Conservation (phyloP, 2,888 invertebrate genomes). For the Andrena praecox region DNA sequence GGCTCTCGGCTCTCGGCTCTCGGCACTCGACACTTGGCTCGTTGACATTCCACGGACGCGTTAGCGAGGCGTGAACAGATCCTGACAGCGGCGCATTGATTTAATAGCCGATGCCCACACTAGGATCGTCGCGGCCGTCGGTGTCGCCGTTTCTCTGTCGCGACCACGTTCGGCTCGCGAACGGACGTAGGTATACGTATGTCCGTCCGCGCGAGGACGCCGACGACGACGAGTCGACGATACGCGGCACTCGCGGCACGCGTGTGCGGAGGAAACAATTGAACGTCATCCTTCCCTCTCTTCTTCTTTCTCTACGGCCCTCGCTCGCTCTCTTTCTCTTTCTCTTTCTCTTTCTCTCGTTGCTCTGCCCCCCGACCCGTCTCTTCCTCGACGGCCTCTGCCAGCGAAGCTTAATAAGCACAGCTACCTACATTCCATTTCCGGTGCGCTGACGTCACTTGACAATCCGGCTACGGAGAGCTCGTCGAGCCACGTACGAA, state of each 20-base stretch:
- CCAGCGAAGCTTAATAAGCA: slow-evolving; percentile 82
- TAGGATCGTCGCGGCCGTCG: slow-evolving; percentile 55
- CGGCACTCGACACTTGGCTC: slow-evolving; percentile 48
- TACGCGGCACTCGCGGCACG: slow-evolving; percentile 79
- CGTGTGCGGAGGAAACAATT: slow-evolving; percentile 85
- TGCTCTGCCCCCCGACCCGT: slow-evolving; percentile 8
- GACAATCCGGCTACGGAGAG: slow-evolving; percentile 79
- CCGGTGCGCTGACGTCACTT: slow-evolving; percentile 84
- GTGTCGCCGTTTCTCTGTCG: slow-evolving; percentile 40
- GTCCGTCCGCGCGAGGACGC: slow-evolving; percentile 47
- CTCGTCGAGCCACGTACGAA: slow-evolving; percentile 71
- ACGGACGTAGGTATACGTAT: slow-evolving; percentile 75
- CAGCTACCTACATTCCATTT: slow-evolving; percentile 85
- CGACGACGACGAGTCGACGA: slow-evolving; percentile 41
- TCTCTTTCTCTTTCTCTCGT: slow-evolving; percentile 55
- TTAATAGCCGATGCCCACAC: slow-evolving; percentile 83
- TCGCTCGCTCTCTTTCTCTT: slow-evolving; percentile 45
- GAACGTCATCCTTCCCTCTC: slow-evolving; percentile 77
- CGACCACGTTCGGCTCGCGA: slow-evolving; percentile 40
- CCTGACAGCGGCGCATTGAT: slow-evolving; percentile 83
- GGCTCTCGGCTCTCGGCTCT: slow-evolving; percentile 23
- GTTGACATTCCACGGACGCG: slow-evolving; percentile 75
- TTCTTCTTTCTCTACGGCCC: slow-evolving; percentile 54
- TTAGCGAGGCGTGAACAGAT: slow-evolving; percentile 83
- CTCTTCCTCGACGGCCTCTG: slow-evolving; percentile 49